Conservation (phyloP, 2,113 vertebrate genomes). For the Atractosteus spatula region DNA sequence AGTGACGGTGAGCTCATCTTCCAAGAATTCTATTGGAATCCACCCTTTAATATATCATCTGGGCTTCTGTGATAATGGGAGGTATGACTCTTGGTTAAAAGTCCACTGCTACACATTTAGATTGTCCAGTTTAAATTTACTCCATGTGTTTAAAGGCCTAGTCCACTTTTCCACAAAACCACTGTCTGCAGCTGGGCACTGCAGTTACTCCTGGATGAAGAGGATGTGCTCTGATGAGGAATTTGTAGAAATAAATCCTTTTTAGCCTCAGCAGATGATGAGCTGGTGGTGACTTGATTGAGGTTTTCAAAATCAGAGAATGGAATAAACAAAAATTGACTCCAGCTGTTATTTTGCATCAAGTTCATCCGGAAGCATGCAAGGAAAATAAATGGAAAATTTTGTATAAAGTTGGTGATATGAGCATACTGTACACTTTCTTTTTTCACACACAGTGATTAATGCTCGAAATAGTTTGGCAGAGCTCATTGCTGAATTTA, state of each 20-base stretch:
- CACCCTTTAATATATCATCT: too few species aligned
- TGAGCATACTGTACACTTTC: conserved; percentile 22
- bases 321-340: conserved; percentile 39
- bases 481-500: conserved; percentile 22
- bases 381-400: conserved; percentile 17
- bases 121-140: too few species aligned
- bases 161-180: too few species aligned
- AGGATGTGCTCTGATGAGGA: too few species aligned
- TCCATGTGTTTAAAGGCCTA: too few species aligned
- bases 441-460: conserved; percentile 38
- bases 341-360: conserved; percentile 32
- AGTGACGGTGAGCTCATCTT: too few species aligned
- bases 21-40: too few species aligned
- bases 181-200: too few species aligned
- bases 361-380: background rate
- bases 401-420: background rate
- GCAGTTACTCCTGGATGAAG: too few species aligned
- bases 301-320: conserved; percentile 14
- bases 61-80: too few species aligned
- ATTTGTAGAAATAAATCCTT: conserved; percentile 28
- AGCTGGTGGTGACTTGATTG: conserved; percentile 36
- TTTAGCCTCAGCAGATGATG: conserved; percentile 25
- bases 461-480: conserved; percentile 31
- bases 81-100: too few species aligned
- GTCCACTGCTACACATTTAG: too few species aligned